phyloP scores from a whole-genome alignment of 1,140 invertebrate genomes.

The Drosophila kurseongensis region DNA sequence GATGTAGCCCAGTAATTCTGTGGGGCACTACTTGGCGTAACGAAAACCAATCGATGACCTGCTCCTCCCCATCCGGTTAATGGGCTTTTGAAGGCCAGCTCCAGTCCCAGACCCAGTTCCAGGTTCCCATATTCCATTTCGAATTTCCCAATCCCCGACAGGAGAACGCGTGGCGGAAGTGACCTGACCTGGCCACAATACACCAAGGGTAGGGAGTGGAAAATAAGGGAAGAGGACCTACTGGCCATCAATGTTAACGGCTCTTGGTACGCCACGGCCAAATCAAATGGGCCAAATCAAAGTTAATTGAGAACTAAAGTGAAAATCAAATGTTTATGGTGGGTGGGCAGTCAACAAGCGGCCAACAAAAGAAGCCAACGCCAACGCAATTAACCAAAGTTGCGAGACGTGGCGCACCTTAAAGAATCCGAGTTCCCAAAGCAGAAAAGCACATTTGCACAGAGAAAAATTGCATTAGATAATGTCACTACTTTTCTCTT shows the following conservation, averaged over 20 bases:
- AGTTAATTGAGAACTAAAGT: conserved; percentile 82
- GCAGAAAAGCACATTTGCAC: conserved; percentile 16
- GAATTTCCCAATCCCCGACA: conserved; percentile 4
- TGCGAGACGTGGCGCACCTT: conserved; percentile 69
- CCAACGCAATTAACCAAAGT: conserved; percentile 78
- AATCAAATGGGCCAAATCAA: conserved; percentile 81
- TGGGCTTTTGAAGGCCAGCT: conserved; percentile 72
- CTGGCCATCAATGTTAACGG: conserved; percentile 75
- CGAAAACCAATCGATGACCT: conserved; percentile 67
- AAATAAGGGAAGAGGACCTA: conserved; percentile 3
- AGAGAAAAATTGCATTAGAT: background rate
- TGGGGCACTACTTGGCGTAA: conserved; percentile 47
- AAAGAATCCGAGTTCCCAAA: conserved; percentile 32
- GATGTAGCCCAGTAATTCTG: conserved; percentile 53
- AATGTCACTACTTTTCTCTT: too few species aligned
- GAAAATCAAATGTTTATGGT: conserved; percentile 75
- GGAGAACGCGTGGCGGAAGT: conserved; percentile 64
- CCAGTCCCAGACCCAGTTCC: conserved; percentile 32
- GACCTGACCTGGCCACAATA: conserved; percentile 58
- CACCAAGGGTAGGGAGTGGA: background rate
- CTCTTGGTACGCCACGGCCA: conserved; percentile 49
- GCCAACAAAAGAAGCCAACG: conserved; percentile 38
- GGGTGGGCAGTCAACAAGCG: conserved; percentile 51
- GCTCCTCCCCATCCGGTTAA: conserved; percentile 45
- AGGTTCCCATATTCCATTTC: conserved; percentile 15